Conservation (phyloP, 2,113 vertebrate species). For the Zosterops hypoxanthus region DNA sequence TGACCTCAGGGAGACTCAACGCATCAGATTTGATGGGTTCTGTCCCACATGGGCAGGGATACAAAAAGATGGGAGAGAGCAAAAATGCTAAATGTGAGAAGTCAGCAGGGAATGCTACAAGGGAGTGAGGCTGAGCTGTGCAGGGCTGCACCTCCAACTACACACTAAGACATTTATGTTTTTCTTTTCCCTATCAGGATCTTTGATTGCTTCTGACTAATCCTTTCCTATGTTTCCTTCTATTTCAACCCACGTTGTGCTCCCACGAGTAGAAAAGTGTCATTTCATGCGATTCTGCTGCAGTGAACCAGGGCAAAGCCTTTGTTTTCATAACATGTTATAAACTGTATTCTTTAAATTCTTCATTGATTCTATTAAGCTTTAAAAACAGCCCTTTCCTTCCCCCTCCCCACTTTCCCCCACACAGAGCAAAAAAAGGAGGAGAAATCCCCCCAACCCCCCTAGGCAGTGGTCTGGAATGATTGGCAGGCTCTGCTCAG, state of each 20-base stretch:
- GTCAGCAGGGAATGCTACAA: background rate
- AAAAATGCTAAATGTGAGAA: background rate
- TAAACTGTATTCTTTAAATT: conserved; percentile 52
- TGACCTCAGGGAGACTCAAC: background rate
- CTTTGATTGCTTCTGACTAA: conserved; percentile 9
- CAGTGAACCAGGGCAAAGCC: conserved; percentile 33
- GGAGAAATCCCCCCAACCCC: background rate
- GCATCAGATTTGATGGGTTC: background rate
- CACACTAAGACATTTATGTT: background rate
- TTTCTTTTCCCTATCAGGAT: background rate
- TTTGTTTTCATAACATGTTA: conserved; percentile 46
- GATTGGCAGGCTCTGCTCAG: conserved; percentile 12
- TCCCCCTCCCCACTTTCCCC: background rate
- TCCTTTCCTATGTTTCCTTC: background rate
- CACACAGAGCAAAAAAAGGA: background rate
- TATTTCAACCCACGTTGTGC: background rate
- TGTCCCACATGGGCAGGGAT: accelerated
- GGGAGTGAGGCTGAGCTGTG: background rate
- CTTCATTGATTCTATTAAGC: conserved; percentile 52
- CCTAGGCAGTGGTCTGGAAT: background rate
- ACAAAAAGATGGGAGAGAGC: background rate
- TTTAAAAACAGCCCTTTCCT: conserved; percentile 33
- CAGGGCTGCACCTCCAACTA: background rate
- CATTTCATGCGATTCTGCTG: conserved; percentile 2
- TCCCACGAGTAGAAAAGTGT: conserved; percentile 17